A percentile compares a stretch with the other conserved stretches of the same genome.
These are phyloP conservation scores for Zeugodacus cucurbitae DNA, from an alignment of 1,140 invertebrate genomes.

Conservation along the genomic window DNA sequence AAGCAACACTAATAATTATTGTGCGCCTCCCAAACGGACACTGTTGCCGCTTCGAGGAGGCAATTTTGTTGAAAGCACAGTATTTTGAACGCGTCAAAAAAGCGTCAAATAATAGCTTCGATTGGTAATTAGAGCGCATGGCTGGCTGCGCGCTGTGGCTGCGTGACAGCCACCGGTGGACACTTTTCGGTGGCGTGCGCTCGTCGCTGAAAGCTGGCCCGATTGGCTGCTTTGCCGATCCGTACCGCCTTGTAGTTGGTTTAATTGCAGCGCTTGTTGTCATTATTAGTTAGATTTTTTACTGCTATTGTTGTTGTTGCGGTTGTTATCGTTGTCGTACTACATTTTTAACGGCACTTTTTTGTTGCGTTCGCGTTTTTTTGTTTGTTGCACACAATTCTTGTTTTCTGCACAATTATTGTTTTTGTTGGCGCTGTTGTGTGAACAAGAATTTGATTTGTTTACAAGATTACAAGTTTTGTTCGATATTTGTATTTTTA, in stretches of 20 bases:
- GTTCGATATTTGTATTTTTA: slow-evolving; percentile 38
- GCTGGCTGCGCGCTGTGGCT: background rate
- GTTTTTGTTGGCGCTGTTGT: slow-evolving; percentile 54
- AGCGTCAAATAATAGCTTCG: background rate
- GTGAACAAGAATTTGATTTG: slow-evolving; percentile 66
- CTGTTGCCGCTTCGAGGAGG: background rate
- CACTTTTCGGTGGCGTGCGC: background rate
- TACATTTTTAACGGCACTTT: background rate
- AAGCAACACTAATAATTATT: background rate
- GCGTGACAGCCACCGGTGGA: background rate
- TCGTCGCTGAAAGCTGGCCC: background rate
- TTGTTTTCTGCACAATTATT: slow-evolving; percentile 22
- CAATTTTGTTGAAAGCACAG: background rate
- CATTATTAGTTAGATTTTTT: slow-evolving; percentile 42
- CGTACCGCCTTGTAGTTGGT: background rate
- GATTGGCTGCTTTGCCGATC: background rate
- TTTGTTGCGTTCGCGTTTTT: background rate
- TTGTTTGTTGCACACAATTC: background rate
- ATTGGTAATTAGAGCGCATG: slow-evolving; percentile 5
- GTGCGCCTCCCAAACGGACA: background rate
- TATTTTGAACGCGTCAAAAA: background rate
- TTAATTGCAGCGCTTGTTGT: slow-evolving; percentile 43
- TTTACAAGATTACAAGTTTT: slow-evolving; percentile 62
- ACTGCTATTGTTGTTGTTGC: background rate
- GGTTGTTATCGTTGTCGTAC: background rate